These are phyloP conservation scores for Tetramorium parvispinum DNA, from an alignment of 1,140 invertebrate species.

Conservation along the genomic window DNA sequence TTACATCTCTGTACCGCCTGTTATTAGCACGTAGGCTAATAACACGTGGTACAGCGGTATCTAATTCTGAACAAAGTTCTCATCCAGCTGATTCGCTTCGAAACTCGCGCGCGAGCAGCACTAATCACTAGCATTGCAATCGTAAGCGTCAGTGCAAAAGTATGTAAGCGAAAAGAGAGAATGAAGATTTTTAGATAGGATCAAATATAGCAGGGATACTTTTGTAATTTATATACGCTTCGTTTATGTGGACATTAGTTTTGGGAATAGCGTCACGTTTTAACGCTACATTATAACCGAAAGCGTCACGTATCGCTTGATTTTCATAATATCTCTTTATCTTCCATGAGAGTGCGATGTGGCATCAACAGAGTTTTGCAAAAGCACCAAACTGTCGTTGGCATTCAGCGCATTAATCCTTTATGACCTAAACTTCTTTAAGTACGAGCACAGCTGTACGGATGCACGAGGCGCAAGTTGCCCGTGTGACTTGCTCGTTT, in stretches of 20 bases:
- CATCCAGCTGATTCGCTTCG: not conserved
- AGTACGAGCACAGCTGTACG: conserved; percentile 36
- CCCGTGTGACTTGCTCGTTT: not conserved
- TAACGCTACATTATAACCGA: not conserved
- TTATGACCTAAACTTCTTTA: conserved; percentile 48
- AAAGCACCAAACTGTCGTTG: conserved; percentile 26
- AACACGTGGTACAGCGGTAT: not conserved
- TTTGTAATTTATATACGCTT: not conserved
- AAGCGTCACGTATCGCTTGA: not conserved
- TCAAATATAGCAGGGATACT: not conserved
- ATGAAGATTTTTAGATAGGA: not conserved
- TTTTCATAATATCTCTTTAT: conserved; percentile 12
- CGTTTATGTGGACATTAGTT: not conserved
- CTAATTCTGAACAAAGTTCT: conserved; percentile 23
- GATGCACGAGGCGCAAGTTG: conserved; percentile 13
- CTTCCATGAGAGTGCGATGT: not conserved
- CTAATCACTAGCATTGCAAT: not conserved
- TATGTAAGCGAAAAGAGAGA: not conserved
- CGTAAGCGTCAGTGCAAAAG: not conserved
- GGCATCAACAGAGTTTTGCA: conserved; percentile 16
- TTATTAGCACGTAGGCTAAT: conserved; percentile 40
- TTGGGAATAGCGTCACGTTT: not conserved
- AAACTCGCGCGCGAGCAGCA: not conserved
- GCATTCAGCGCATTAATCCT: conserved; percentile 42
- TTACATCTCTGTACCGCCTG: not conserved